Evolutionary conservation across 64 coral and sea anemone genomes (phyloP), one percentile per base, ranked within the genome.

Genomic region (Pocillopora verrucosa): DNA sequence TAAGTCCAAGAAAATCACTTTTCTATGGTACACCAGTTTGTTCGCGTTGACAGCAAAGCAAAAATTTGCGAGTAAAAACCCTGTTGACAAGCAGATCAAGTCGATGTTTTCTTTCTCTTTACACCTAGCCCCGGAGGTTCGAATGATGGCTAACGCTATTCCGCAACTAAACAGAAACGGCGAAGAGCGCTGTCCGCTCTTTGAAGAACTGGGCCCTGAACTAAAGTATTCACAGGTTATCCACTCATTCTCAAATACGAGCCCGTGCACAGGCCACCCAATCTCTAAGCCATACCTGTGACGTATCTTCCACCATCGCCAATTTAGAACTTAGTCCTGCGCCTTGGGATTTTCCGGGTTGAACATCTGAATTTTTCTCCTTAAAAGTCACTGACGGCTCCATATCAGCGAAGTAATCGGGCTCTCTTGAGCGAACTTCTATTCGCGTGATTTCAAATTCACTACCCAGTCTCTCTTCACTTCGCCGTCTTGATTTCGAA

Each of bases 351-450:
- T 68, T 37, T 37, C 36, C 63, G 3, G 37, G 16, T 83, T 2
- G 16, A 72, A 5, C 36, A 20, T 85, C 57, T 20, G 82, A 56
- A 19, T 89, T 80, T 20, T 89, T 74, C 7, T 70, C 88, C n/a
- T 69, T 84, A 69, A 97, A 97, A 51, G 87, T 65, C 35, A 97
- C 85, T 1, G 80, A 17, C 0, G 95, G 95, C 17, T 90, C 79
- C 95, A 97, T 97, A 34, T 97, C 95, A 13, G 95, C 88, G 56
- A 97, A 97, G 34, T 94, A 97, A 76, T 97, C 95, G 7, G 91
- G 95, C 56, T 80, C 91, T 6, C 25, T 88, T 0, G 92, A 84
- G 15, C 51, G 87, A 9, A 97, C 89, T 19, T 64, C 76, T 17
- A 97, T 58, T 60, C 76, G 77, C 36, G 92, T 85, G 24, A 97